Conservation (phyloP, 1,140 invertebrate species). For the Planococcus citri region DNA sequence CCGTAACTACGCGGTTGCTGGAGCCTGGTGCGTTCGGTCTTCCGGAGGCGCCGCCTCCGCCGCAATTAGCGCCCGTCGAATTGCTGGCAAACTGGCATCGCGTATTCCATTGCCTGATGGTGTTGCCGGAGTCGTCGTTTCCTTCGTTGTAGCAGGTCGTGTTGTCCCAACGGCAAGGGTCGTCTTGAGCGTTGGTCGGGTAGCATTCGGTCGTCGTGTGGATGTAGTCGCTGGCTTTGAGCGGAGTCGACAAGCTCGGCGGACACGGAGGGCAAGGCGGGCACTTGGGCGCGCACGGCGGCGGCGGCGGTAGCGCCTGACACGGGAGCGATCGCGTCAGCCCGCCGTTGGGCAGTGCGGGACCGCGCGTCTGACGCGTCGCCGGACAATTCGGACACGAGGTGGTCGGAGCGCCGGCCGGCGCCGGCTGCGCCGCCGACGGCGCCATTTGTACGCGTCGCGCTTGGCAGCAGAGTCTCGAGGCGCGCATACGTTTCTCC, state of each 20-base stretch:
- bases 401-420: not conserved
- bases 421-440: no score
- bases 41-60: no score
- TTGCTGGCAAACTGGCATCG: not conserved
- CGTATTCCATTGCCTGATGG: not conserved
- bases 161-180: not conserved
- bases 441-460: not conserved
- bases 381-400: not conserved
- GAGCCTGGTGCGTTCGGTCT: no score
- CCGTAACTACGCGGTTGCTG: not conserved
- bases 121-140: not conserved
- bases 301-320: not conserved
- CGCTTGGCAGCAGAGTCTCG: not conserved
- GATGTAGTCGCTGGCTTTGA: not conserved
- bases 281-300: not conserved
- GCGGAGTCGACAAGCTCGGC: not conserved
- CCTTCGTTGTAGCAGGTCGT: constrained; percentile 9
- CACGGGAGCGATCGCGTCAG: not conserved
- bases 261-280: not conserved
- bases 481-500: not conserved
- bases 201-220: constrained; percentile 15
- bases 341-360: not conserved
- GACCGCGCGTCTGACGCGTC: not conserved
- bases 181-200: not conserved
- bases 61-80: not conserved